Conservation (phyloP, 92 coral and sea anemone species). For the Actinostola sp. region DNA sequence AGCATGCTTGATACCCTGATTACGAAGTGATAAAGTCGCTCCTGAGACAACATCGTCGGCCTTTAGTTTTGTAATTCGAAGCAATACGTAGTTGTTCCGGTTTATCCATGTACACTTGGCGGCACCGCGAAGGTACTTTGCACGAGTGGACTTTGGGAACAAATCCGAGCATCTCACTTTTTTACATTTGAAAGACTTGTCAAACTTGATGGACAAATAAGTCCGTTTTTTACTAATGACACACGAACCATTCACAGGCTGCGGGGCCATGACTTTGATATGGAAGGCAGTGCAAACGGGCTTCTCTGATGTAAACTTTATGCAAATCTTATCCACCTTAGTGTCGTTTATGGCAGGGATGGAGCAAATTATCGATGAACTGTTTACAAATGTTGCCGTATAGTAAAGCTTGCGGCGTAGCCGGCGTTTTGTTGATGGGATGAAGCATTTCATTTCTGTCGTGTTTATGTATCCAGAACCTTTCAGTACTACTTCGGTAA, state of each 20-base stretch:
- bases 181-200: background rate
- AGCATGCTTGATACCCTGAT: no score
- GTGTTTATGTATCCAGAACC: no score
- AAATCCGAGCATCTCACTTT: background rate
- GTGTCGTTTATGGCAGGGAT: background rate
- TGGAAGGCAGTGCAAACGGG: background rate
- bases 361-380: slow-evolving; percentile 12
- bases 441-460: no score
- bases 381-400: slow-evolving; percentile 1
- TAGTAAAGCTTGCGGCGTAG: no score
- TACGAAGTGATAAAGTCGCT: no score
- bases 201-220: background rate
- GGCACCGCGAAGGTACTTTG: no score
- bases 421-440: no score
- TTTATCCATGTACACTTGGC: no score
- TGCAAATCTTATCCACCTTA: background rate
- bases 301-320: background rate
- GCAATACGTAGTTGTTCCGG: no score
- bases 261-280: background rate
- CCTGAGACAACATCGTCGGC: no score
- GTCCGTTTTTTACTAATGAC: background rate
- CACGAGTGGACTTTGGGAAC: background rate
- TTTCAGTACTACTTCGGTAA: no score
- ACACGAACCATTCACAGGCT: background rate
- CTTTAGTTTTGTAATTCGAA: no score